Evolutionary conservation across 2,797 vertebrate genomes (phyloP).

Genomic region (Meriones psammophilus): DNA sequence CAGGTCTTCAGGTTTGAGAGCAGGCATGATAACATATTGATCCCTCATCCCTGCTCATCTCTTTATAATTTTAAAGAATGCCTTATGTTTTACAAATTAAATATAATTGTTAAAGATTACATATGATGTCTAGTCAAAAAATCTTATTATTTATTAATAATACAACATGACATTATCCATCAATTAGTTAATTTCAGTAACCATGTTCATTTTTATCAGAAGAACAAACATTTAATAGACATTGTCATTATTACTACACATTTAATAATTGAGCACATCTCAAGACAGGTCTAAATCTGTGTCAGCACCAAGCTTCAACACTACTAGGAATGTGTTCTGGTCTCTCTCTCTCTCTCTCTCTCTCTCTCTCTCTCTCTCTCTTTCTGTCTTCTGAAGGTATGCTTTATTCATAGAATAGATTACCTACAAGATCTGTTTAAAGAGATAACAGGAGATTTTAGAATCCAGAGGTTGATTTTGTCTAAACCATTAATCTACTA

Average conservation of each 20-base stretch:
- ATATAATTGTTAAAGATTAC: not conserved
- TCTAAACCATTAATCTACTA: not conserved
- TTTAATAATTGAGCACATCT: not conserved
- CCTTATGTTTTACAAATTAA: not conserved
- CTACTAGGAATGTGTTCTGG: not conserved
- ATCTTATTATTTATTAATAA: not conserved
- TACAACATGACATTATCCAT: not conserved
- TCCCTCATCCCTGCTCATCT: accelerated
- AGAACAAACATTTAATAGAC: not conserved
- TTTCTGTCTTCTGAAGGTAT: not conserved
- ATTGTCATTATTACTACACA: not conserved
- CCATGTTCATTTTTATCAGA: not conserved
- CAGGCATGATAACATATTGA: not conserved
- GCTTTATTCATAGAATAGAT: not conserved
- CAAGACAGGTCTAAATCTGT: not conserved
- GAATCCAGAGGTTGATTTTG: not conserved
- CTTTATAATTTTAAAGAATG: not conserved
- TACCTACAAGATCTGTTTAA: not conserved
- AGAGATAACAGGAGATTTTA: not conserved
- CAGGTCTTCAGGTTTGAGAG: not conserved
- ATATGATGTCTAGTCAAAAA: not conserved
- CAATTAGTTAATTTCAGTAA: not conserved
- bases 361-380: too few species aligned
- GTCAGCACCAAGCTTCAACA: not conserved
- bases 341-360: too few species aligned